Evolutionary conservation across 2,888 invertebrate species (phyloP), one percentile per base, ranked within the genome.

Genomic region (Notodonta ziczac): DNA sequence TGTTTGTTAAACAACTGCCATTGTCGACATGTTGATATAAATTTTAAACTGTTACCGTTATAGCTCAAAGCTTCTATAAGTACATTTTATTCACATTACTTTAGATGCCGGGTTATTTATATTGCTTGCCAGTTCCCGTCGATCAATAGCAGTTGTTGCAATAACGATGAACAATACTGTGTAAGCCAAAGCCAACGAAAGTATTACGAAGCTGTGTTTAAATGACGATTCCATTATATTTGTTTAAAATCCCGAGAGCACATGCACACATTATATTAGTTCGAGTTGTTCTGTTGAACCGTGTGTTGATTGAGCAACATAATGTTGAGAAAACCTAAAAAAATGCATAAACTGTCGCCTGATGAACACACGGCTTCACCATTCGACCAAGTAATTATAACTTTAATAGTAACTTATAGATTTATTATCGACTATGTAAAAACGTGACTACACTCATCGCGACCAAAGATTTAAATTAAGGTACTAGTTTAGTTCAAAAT

Each of bases 401-500:
- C n/a, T 42, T 9, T 42, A 50, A 50, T 50, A 50, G 7, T 51
- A 32, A 51, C 16, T 24, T n/a, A n/a, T n/a, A 10, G 16, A 35
- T 14, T 14, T 35, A 53, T 35, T 53, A 13, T 53, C 35, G 13
- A 48, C 24, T 39, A 39, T 44, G 24, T 40, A 60, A 16, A 67
- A 70, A 84, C 80, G 57, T 70, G 81, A 82, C 85, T 89, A 88
- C 88, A 89, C 88, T 89, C 87, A 89, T 81, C 77, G 78, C 82
- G 89, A 93, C 92, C 92, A 93, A 93, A 93, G 92, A 93, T 86
- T 82, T 81, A 74, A 71, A 70, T 79, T 84, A 84, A 80, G 87
- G 82, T 72, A 70, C 70, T 88, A 87, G 84, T 80, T 76, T 81
- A 82, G 73, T 76, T 75, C 65, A 63, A 58, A 79, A 73, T 72